phyloP scores from a whole-genome alignment of 2,888 invertebrate species.

The Leptinotarsa haldemani region DNA sequence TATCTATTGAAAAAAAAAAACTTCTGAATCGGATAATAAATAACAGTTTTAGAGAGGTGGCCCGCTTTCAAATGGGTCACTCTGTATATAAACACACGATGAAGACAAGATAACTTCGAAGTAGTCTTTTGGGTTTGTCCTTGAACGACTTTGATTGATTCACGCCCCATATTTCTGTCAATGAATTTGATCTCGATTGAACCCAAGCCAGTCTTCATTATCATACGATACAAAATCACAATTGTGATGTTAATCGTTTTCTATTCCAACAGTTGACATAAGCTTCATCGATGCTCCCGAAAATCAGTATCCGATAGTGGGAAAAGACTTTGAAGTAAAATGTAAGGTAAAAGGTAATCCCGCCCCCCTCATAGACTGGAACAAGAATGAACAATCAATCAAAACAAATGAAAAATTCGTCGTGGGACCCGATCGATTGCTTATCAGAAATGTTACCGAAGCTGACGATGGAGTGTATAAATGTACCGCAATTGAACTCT shows the following conservation, averaged over 20 bases:
- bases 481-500: constrained; percentile 86
- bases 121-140: too few species aligned
- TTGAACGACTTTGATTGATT: too few species aligned
- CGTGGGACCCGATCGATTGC: constrained; percentile 80
- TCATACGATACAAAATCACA: too few species aligned
- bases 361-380: constrained; percentile 87
- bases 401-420: constrained; percentile 76
- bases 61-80: too few species aligned
- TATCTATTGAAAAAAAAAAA: too few species aligned
- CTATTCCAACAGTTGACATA: constrained; percentile 76
- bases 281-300: constrained; percentile 86
- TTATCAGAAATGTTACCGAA: constrained; percentile 82
- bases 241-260: not conserved
- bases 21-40: too few species aligned
- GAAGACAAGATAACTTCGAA: too few species aligned
- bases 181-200: too few species aligned
- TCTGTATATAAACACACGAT: too few species aligned
- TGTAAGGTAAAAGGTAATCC: constrained; percentile 90
- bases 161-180: too few species aligned
- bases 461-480: constrained; percentile 89
- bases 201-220: too few species aligned
- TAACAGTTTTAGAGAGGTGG: too few species aligned
- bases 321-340: constrained; percentile 80
- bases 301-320: constrained; percentile 84
- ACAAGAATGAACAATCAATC: constrained; percentile 80